These are phyloP conservation scores for Monomorium pharaonis DNA, from an alignment of 1,140 invertebrate genomes.

Conservation along the genomic window DNA sequence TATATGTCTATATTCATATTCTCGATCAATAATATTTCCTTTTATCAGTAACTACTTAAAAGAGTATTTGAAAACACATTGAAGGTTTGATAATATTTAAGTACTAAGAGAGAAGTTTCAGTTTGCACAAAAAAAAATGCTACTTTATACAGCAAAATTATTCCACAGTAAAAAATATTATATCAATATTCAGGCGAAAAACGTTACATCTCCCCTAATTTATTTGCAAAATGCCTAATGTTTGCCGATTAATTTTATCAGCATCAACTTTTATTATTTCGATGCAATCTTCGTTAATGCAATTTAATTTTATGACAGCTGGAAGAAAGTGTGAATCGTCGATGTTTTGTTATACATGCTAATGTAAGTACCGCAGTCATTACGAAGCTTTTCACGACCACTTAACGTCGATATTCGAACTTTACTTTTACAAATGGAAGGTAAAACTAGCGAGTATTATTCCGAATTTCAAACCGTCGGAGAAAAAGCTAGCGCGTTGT, in stretches of 20 bases:
- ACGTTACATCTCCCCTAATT: background rate
- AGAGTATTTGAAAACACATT: background rate
- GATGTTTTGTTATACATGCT: background rate
- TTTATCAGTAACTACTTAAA: background rate
- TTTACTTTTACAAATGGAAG: slow-evolving; percentile 1
- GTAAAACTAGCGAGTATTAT: slow-evolving; percentile 15
- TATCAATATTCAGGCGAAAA: background rate
- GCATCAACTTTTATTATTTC: background rate
- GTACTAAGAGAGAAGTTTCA: background rate
- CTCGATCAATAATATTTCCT: slow-evolving; percentile 33
- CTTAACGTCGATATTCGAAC: slow-evolving; percentile 17
- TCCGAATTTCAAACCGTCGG: slow-evolving; percentile 23
- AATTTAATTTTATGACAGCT: background rate
- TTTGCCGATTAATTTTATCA: background rate
- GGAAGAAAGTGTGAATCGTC: background rate
- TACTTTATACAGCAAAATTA: background rate
- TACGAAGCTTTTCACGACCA: background rate
- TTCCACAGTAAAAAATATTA: background rate
- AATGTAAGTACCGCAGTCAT: slow-evolving; percentile 1
- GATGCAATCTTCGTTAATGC: background rate
- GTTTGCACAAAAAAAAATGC: background rate
- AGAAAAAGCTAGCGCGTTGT: slow-evolving; percentile 24
- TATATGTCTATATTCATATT: background rate
- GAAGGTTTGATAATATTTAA: slow-evolving; percentile 11
- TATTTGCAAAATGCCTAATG: background rate